Evolutionary conservation across 2,113 vertebrate species (phyloP).

Genomic region (Papio anubis): DNA sequence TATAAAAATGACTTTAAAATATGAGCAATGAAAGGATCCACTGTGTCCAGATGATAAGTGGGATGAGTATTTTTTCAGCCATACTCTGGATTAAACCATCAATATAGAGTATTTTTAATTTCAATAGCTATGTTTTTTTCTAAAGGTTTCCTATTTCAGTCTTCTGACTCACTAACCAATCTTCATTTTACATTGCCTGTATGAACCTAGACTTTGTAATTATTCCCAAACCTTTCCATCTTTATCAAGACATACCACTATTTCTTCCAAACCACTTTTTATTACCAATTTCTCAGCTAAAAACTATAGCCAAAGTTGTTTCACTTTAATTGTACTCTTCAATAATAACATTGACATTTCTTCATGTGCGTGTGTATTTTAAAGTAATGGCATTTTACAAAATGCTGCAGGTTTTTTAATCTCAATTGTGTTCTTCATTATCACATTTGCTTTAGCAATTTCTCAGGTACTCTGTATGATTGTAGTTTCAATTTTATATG

Average conservation of each 20-base stretch:
- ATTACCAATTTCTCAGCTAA: neutral
- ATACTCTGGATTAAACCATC: neutral
- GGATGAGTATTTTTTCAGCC: neutral
- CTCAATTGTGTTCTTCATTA: neutral
- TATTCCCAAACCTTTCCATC: neutral
- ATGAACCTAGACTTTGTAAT: neutral
- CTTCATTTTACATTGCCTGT: neutral
- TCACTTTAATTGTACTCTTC: neutral
- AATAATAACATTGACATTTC: neutral
- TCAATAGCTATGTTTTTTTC: neutral
- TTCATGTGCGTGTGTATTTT: neutral
- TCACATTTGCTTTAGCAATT: neutral
- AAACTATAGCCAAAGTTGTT: neutral
- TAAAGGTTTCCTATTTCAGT: too few species aligned
- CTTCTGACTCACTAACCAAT: neutral
- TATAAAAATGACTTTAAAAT: slow-evolving; percentile 3
- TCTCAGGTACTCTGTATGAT: neutral
- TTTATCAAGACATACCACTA: neutral
- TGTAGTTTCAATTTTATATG: slow-evolving; percentile 32
- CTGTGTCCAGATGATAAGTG: neutral
- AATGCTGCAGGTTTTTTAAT: neutral
- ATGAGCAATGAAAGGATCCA: neutral
- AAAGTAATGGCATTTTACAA: neutral
- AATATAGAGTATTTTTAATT: neutral
- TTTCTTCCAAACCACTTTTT: neutral